phyloP scores from a whole-genome alignment of 2,113 vertebrate genomes.

The Glaucidium brasilianum region DNA sequence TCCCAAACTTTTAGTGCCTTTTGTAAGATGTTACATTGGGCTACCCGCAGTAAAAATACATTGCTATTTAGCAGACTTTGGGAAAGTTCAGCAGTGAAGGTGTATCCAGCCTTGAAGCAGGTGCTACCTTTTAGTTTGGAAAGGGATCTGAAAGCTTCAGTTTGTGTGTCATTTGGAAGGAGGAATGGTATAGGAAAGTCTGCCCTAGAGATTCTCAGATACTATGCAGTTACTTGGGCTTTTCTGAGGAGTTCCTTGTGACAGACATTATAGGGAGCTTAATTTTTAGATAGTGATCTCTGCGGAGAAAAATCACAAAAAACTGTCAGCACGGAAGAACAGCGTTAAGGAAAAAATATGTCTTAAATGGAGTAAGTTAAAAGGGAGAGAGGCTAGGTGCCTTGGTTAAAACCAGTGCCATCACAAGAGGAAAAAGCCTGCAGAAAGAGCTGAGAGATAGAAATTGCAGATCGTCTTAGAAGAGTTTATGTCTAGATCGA shows the following conservation, averaged over 20 bases:
- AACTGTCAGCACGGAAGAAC: neutral
- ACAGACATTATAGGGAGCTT: neutral
- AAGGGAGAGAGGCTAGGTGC: neutral
- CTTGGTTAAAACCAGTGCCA: neutral
- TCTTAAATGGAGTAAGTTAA: neutral
- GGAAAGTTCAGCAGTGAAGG: neutral
- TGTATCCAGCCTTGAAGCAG: neutral
- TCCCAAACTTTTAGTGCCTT: neutral
- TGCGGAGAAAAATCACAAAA: neutral
- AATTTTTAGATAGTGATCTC: neutral
- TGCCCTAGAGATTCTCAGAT: neutral
- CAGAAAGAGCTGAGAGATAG: neutral
- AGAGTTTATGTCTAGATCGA: neutral
- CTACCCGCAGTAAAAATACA: neutral
- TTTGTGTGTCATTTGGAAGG: neutral
- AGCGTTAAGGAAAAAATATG: neutral
- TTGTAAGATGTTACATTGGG: neutral
- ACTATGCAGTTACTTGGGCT: neutral
- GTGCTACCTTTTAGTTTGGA: neutral
- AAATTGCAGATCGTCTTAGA: neutral
- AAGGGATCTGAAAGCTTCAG: neutral
- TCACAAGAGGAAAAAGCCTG: neutral
- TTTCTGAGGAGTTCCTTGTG: neutral
- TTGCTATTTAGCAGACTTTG: neutral
- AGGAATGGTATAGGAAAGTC: neutral